Conservation (phyloP, 2,888 invertebrate species). For the Eristalinus sepulchralis region DNA sequence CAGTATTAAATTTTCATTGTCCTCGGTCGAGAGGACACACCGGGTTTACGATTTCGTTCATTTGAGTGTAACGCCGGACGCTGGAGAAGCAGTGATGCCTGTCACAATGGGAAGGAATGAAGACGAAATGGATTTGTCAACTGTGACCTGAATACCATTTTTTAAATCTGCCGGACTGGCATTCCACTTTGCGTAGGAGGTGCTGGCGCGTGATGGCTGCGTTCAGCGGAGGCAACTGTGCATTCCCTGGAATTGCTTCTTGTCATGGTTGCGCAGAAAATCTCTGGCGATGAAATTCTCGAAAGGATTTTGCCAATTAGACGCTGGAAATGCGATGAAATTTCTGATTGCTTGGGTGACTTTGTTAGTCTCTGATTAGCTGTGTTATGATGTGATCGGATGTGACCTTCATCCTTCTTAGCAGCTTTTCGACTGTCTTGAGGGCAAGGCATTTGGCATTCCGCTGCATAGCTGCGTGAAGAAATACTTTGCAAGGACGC, state of each 20-base stretch:
- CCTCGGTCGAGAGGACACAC: slow-evolving; percentile 9
- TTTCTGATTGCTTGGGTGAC: no score
- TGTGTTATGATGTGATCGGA: no score
- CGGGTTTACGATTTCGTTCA: background rate
- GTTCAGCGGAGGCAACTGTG: background rate
- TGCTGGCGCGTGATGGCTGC: background rate
- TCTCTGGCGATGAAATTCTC: no score
- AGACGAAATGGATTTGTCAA: background rate
- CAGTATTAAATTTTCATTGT: slow-evolving; percentile 40
- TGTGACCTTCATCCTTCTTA: no score
- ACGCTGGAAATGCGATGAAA: no score
- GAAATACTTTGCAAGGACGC: no score
- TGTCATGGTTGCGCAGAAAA: background rate
- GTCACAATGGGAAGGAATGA: background rate
- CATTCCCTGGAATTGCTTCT: background rate
- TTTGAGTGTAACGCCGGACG: background rate
- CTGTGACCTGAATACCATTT: background rate
- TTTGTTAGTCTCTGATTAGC: no score
- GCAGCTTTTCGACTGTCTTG: no score
- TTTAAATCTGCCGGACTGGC: background rate
- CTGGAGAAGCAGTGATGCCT: background rate
- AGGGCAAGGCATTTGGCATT: no score
- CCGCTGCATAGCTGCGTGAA: no score
- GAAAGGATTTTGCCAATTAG: no score
- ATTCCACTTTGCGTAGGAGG: background rate